Base-by-base conservation (phyloP, 2,888 invertebrate genomes). In the Leptopilina myrica region DNA sequence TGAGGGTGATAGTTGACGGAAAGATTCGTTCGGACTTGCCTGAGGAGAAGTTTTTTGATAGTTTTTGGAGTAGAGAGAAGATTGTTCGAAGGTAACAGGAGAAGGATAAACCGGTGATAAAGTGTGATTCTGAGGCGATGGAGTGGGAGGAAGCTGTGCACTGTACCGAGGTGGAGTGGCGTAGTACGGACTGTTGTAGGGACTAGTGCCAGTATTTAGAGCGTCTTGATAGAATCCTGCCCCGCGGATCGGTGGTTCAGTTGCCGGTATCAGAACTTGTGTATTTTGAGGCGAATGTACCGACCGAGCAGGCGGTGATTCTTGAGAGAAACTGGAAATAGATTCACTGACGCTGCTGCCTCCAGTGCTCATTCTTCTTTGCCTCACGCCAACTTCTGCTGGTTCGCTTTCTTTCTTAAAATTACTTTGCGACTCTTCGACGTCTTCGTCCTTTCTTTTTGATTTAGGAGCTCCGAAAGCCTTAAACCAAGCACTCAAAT, bases 401-500 rank as follows among this genome's bases (percentile, higher is more conserved):
- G 66, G 91, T 86, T 84, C 87, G 85, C 67, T 84, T 79, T 90
- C 90, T 86, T 89, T 94, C 89, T 87, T 85, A 79, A 46, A 26
- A 43, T 53, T n/a, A n/a, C 80, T 83, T 90, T 93, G 85, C 6
- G 84, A 77, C 46, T 93, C 94, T 79, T 92, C 90, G 40, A 86
- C 86, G 62, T 92, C 92, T 59, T 89, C 92, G 14, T 95, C 94
- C 0, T 92, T 88, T 89, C 95, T 96, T 89, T 95, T 96, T 69
- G 93, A 93, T 92, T 97, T 97, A 0, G 97, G 97, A 0, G 96
- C 96, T 11, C 97, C 97, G 89, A 98, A 97, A 0, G 97, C 97
- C 92, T 97, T 97, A 83, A 97, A 96, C 97, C 97, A 98, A 46
- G 97, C 97, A 89, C 97, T 97, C 78, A 97, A 93, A 92, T 97